These are phyloP conservation scores for Acromyrmex echinatior DNA, from an alignment of 1,140 invertebrate genomes.

Conservation along the genomic window DNA sequence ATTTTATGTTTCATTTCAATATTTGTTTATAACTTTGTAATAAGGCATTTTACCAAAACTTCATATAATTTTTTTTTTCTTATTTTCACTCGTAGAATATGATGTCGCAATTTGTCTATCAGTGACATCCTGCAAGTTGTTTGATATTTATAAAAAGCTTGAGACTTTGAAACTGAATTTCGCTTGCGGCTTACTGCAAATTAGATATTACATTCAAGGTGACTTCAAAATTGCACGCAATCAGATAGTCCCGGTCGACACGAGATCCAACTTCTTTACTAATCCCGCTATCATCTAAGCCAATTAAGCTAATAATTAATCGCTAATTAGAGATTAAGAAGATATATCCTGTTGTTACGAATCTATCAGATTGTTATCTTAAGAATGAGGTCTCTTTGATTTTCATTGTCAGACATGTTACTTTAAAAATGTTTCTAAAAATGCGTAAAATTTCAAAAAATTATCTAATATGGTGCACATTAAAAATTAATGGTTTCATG, in stretches of 20 bases:
- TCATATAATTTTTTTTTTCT: too few species aligned
- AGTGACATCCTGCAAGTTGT: background rate
- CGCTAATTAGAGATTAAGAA: conserved; percentile 3
- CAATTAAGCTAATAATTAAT: conserved; percentile 41
- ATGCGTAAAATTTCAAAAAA: background rate
- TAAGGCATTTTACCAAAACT: too few species aligned
- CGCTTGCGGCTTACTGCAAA: background rate
- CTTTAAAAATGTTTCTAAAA: background rate
- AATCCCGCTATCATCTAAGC: background rate
- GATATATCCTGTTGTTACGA: background rate
- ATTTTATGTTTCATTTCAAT: too few species aligned
- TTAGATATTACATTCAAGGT: conserved; percentile 4
- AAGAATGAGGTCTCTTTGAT: conserved; percentile 10
- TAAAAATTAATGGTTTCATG: background rate
- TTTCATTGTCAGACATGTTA: background rate
- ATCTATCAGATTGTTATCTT: conserved; percentile 1
- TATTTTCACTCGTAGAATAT: too few species aligned
- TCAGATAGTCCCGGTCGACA: background rate
- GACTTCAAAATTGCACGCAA: conserved; percentile 17
- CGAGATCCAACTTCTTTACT: background rate
- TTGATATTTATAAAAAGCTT: conserved; percentile 2
- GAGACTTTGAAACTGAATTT: background rate
- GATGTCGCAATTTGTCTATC: too few species aligned
- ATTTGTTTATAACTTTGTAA: too few species aligned
- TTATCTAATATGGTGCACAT: background rate